A percentile compares a stretch with the other conserved stretches of the same genome.
These are phyloP conservation scores for Laticauda laticaudata DNA, from an alignment of 2,113 vertebrate species.

Conservation along the genomic window DNA sequence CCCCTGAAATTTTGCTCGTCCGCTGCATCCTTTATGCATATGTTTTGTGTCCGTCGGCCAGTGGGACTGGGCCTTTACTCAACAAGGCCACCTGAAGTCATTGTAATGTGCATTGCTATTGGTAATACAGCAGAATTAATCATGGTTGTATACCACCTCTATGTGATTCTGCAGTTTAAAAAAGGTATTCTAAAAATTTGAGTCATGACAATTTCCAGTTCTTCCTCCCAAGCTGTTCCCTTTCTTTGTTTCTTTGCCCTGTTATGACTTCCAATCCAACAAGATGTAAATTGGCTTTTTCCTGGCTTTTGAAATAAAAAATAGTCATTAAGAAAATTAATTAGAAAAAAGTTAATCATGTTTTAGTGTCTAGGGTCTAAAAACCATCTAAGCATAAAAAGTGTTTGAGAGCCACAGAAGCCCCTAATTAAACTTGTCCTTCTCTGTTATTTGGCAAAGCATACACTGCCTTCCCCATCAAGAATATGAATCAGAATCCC, in stretches of 20 bases:
- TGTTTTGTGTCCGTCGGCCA: too few relatives aligned
- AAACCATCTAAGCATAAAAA: constrained; percentile 15
- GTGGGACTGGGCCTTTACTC: too few relatives aligned
- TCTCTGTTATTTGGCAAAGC: constrained; percentile 6
- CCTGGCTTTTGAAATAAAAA: constrained; percentile 9
- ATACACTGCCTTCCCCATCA: not conserved
- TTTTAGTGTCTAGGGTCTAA: constrained; percentile 11
- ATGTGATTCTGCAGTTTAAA: not conserved
- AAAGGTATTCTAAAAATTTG: not conserved
- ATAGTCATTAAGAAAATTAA: constrained; percentile 30
- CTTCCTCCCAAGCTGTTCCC: not conserved
- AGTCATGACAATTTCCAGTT: not conserved
- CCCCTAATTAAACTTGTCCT: constrained; percentile 6
- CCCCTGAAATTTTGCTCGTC: too few relatives aligned
- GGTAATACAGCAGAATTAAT: not conserved
- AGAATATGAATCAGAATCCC: not conserved
- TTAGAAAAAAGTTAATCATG: constrained; percentile 40
- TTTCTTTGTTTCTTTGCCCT: not conserved
- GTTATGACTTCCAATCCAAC: not conserved
- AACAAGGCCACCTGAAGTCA: not conserved
- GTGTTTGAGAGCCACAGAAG: not conserved
- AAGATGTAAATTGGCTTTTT: constrained; percentile 17
- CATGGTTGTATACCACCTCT: not conserved
- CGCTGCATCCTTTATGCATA: too few relatives aligned
- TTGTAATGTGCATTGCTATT: not conserved